Percentiles rank a stretch among this genome's conserved stretches.
These are phyloP conservation scores for Neosilurus hyrtlii DNA, from an alignment of 2,797 vertebrate genomes.

Conservation along the genomic window DNA sequence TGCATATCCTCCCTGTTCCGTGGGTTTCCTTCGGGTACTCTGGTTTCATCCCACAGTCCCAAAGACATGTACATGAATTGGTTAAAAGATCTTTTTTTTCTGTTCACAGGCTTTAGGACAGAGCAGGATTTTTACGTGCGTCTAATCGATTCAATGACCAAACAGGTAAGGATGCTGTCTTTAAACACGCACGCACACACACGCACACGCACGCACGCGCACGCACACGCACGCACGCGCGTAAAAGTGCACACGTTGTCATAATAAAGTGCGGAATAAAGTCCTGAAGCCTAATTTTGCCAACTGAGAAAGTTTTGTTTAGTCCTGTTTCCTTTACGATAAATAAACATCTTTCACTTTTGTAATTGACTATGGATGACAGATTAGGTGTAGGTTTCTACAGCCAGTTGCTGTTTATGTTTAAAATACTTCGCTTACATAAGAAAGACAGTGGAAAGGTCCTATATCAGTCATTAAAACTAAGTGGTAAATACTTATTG, in stretches of 20 bases:
- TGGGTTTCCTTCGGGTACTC: too few species aligned
- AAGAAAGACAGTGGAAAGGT: background rate
- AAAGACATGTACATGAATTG: too few species aligned
- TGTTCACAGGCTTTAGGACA: conserved; percentile 79
- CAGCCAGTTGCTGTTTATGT: background rate
- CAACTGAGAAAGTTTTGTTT: background rate
- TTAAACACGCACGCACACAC: background rate
- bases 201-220: background rate
- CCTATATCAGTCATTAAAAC: background rate
- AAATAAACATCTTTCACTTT: background rate
- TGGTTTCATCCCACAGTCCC: too few species aligned
- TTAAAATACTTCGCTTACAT: background rate
- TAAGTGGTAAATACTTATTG: background rate
- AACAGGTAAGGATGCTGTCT: conserved; percentile 74
- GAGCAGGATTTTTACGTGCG: conserved; percentile 97
- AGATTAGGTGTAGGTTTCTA: background rate
- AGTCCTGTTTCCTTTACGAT: background rate
- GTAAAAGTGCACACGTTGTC: too few species aligned
- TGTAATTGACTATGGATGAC: too few species aligned
- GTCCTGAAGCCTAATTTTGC: background rate
- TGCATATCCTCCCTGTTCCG: too few species aligned
- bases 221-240: background rate
- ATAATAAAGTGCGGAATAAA: too few species aligned
- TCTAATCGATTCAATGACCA: conserved; percentile 93
- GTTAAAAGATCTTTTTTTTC: background rate